A percentile compares a stretch with the other conserved stretches of the same genome.
Conservation (phyloP, 2,888 invertebrate genomes). For the Trissonchulus latispiculum region DNA sequence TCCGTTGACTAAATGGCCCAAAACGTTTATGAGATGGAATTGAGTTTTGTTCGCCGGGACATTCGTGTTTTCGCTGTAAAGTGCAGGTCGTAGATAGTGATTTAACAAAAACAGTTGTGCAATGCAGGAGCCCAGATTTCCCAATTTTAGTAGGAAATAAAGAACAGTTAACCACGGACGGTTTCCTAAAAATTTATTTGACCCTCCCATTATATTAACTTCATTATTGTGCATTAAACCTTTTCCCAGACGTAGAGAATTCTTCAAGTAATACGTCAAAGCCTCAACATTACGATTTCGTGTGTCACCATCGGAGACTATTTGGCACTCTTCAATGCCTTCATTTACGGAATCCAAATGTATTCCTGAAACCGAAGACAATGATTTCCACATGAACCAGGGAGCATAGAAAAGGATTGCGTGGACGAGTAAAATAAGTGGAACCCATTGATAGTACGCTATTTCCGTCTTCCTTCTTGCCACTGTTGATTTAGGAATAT, state of each 20-base stretch:
- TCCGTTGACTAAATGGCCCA: neutral
- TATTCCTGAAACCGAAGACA: neutral
- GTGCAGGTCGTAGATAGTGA: neutral
- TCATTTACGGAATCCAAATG: neutral
- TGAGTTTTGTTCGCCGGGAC: neutral
- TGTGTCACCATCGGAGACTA: neutral
- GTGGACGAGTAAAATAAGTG: neutral
- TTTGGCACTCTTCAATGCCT: neutral
- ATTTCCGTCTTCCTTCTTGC: neutral
- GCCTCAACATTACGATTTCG: neutral
- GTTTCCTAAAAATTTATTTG: neutral
- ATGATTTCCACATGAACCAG: neutral
- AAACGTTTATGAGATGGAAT: neutral
- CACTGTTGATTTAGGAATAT: neutral
- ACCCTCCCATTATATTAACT: no score
- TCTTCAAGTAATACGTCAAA: neutral
- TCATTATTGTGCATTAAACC: no score
- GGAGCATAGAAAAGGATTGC: neutral
- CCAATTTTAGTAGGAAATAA: neutral
- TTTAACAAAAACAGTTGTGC: neutral
- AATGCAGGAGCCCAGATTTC: neutral
- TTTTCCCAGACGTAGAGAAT: neutral
- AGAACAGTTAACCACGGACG: neutral
- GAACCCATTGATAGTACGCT: neutral
- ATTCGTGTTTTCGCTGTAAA: neutral